phyloP scores from a whole-genome alignment of 2,797 vertebrate species.

The Parambassis ranga region DNA sequence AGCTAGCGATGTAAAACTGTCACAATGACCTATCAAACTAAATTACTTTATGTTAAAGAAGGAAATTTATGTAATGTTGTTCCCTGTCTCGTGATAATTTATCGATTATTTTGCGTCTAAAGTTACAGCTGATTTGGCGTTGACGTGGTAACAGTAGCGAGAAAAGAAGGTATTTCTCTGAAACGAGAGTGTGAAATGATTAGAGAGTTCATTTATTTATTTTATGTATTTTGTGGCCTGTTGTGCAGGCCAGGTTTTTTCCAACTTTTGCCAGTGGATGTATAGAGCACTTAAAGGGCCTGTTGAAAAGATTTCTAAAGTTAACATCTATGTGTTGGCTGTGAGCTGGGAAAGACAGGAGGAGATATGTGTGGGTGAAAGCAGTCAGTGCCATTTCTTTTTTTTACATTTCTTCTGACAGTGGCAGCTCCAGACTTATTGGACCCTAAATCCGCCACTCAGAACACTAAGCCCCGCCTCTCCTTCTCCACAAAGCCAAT shows the following conservation, averaged over 20 bases:
- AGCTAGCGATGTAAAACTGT: no score
- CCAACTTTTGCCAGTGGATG: constrained; percentile 19
- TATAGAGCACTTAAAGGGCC: constrained; percentile 17
- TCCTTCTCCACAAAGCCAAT: constrained; percentile 95
- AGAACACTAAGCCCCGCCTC: constrained; percentile 94
- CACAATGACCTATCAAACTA: no score
- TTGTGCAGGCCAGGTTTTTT: no score
- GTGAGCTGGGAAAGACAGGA: neutral
- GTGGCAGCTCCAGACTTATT: constrained; percentile 98
- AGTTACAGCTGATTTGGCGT: no score
- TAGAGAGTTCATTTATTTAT: no score
- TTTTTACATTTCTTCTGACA: constrained; percentile 71
- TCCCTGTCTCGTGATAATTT: no score
- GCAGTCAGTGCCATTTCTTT: constrained; percentile 18
- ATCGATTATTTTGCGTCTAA: no score
- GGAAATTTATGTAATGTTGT: no score
- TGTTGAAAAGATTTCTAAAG: constrained; percentile 49
- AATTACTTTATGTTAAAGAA: no score
- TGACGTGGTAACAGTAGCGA: no score
- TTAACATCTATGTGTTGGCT: constrained; percentile 39
- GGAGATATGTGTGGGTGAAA: neutral
- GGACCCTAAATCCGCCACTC: constrained; percentile 95
- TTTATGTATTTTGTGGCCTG: neutral
- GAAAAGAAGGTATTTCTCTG: no score
- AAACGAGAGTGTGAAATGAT: no score